Evolutionary conservation across 2,113 vertebrate genomes (phyloP), one percentile per base, ranked within the genome.

Genomic region (Carassius auratus): DNA sequence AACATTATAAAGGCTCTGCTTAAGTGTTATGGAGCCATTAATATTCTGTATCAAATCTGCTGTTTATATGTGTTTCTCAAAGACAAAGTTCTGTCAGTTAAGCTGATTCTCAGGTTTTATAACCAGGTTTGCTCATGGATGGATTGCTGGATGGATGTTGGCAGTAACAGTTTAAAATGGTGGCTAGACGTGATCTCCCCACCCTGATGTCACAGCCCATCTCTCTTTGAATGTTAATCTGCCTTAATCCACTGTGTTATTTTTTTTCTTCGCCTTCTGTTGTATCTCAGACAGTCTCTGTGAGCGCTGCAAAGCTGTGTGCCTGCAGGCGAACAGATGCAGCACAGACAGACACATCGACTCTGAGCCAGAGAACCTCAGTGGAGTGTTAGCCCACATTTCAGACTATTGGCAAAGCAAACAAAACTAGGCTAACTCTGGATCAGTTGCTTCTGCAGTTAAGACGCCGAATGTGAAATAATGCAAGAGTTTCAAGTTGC

Each of bases 201-300:
- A 21, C 59, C 71, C 88, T 90, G 89, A 87, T 88, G 81, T 87
- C 86, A 61, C 86, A 77, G 90, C 91, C 92, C 90, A 93, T 92
- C 89, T 89, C 68, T 73, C 86, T 83, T 8, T 87, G 83, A 55
- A 75, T 79, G 88, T 86, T 92, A 92, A 93, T 92, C 93, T 92
- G 74, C 45, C 82, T 88, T 90, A 76, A 87, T 89, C 90, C 90
- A 12, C 87, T 66, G 88, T 89, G 83, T 89, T 84, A 79, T 77
- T 89, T 88, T 30, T 30, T 91, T 88, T 84, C 26, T 81, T 62
- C 61, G 52, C 62, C 71, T 85, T 90, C 86, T 86, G 76, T 33
- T 82, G 61, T 17, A 42, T 38, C 30, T 3, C 55, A 4, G 36
- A 38, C 36, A 50, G 73, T 73, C 84, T 45, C 80, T 85, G 50